phyloP scores from a whole-genome alignment of 2,113 vertebrate species.

The Grammomys surdaster region DNA sequence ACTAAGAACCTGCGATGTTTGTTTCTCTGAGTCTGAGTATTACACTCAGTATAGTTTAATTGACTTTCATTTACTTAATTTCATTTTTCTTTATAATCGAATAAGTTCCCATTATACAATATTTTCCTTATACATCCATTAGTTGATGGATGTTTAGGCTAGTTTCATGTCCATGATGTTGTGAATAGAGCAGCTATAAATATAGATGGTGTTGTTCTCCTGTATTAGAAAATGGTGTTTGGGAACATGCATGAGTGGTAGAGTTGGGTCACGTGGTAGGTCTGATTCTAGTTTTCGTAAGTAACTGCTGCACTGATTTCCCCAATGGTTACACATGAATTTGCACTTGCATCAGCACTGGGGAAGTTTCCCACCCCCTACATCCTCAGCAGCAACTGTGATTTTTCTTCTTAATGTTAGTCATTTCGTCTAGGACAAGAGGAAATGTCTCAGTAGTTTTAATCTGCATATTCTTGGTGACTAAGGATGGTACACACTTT shows the following conservation, averaged over 20 bases:
- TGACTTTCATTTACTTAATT: background rate
- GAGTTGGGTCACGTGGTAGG: background rate
- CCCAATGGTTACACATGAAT: background rate
- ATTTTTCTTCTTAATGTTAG: background rate
- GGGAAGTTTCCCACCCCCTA: background rate
- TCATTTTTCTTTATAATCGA: background rate
- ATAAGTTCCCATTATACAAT: background rate
- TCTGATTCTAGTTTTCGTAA: background rate
- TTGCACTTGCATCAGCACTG: background rate
- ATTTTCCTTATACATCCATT: background rate
- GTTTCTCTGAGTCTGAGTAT: background rate
- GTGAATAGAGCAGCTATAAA: background rate
- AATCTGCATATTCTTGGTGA: background rate
- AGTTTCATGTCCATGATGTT: background rate
- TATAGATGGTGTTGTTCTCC: background rate
- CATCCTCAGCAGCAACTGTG: background rate
- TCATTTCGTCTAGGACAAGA: background rate
- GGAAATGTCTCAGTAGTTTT: background rate
- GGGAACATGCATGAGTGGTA: background rate
- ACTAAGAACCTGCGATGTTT: background rate
- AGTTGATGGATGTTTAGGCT: background rate
- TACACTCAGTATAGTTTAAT: background rate
- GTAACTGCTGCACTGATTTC: background rate
- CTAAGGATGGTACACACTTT: background rate
- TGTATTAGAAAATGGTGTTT: background rate